Conservation (phyloP, 1,140 invertebrate genomes). For the Calosoma granatense region DNA sequence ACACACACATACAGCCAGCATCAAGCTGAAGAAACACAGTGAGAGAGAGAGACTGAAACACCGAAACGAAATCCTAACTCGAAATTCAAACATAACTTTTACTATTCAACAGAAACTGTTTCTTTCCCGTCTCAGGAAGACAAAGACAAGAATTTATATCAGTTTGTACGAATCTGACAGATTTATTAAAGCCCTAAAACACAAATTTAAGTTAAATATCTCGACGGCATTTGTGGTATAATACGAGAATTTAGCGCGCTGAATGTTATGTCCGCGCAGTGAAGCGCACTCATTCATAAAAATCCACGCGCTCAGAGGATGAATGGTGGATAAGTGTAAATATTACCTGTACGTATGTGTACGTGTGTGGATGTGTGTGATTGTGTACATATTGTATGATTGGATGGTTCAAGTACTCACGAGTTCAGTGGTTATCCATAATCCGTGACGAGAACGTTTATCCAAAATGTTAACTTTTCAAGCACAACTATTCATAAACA, state of each 20-base stretch:
- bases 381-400: neutral
- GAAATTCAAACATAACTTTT: constrained; percentile 7
- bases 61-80: constrained; percentile 8
- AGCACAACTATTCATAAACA: neutral
- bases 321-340: too few species aligned
- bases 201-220: constrained; percentile 4
- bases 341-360: too few species aligned
- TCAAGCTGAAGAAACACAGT: constrained; percentile 20
- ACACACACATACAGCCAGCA: constrained; percentile 19
- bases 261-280: neutral
- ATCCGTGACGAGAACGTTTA: neutral
- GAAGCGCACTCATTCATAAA: neutral
- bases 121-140: neutral
- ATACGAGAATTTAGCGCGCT: neutral
- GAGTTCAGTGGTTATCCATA: neutral
- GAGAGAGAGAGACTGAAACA: constrained; percentile 17
- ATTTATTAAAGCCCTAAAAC: neutral
- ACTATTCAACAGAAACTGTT: neutral
- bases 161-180: neutral
- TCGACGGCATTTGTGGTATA: neutral
- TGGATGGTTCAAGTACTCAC: neutral
- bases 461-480: neutral
- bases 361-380: too few species aligned
- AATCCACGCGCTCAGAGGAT: neutral
- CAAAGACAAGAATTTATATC: neutral